These are phyloP conservation scores for Brachyistius frenatus DNA, from an alignment of 2,113 vertebrate species.

Conservation along the genomic window DNA sequence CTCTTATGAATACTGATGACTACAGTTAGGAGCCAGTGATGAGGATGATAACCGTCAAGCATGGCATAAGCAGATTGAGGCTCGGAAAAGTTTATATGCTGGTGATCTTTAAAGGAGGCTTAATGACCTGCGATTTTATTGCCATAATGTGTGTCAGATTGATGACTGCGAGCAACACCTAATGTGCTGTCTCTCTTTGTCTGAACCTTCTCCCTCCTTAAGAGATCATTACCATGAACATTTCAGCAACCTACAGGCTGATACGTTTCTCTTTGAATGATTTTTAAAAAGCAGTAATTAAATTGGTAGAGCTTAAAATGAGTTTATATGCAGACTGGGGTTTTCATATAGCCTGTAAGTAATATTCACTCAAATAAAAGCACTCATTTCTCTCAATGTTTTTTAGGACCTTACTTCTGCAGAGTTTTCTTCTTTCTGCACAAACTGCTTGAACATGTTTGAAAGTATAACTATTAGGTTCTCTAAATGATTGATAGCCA, in stretches of 20 bases:
- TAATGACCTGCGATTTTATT: conserved; percentile 49
- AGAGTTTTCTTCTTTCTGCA: not conserved
- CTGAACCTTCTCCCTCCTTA: conserved; percentile 2
- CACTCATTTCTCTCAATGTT: not conserved
- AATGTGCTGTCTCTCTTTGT: conserved; percentile 1
- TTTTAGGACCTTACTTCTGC: too few species aligned
- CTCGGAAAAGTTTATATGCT: conserved; percentile 32
- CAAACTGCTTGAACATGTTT: too few species aligned
- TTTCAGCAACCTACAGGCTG: not conserved
- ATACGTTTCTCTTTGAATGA: not conserved
- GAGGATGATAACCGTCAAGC: conserved; percentile 48
- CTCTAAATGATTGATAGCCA: too few species aligned
- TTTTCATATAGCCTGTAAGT: too few species aligned
- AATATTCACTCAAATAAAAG: too few species aligned
- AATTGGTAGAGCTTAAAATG: not conserved
- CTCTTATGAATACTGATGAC: conserved; percentile 67
- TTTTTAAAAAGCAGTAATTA: too few species aligned
- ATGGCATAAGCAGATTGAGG: conserved; percentile 30
- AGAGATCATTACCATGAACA: not conserved
- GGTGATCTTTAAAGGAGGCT: conserved; percentile 49
- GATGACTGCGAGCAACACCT: conserved; percentile 36
- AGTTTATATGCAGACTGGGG: not conserved
- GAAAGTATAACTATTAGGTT: too few species aligned
- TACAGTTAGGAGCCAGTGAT: conserved; percentile 45
- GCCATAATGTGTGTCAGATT: conserved; percentile 36